phyloP scores from a whole-genome alignment of 2,888 invertebrate genomes.

The Sialis fuliginosa region DNA sequence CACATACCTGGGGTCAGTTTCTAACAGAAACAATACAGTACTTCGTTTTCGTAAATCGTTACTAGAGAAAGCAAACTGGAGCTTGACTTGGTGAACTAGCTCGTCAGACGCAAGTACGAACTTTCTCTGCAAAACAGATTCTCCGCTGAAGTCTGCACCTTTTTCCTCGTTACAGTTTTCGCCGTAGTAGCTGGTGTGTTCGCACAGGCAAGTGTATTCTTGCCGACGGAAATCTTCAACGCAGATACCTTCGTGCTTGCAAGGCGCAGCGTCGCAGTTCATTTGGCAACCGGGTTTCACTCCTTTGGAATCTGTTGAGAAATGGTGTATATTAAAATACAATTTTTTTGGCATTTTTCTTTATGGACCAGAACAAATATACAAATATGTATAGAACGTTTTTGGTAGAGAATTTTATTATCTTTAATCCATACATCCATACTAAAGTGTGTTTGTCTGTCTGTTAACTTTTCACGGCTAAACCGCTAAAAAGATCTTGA shows the following conservation, averaged over 20 bases:
- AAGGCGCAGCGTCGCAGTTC: conserved; percentile 76
- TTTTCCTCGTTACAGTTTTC: conserved; percentile 78
- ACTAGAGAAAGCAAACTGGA: conserved; percentile 75
- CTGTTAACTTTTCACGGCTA: too few species aligned
- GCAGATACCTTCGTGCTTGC: conserved; percentile 74
- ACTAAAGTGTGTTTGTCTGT: too few species aligned
- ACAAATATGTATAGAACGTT: too few species aligned
- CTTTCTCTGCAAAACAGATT: conserved; percentile 63
- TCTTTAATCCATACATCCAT: too few species aligned
- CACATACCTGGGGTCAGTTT: conserved; percentile 63
- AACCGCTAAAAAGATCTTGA: too few species aligned
- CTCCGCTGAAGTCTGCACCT: conserved; percentile 77
- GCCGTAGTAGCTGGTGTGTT: conserved; percentile 77
- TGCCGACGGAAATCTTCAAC: conserved; percentile 77
- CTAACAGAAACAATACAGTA: conserved; percentile 59
- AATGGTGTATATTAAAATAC: background rate
- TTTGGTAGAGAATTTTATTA: too few species aligned
- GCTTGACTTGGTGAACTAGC: conserved; percentile 58
- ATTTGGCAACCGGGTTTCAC: conserved; percentile 70
- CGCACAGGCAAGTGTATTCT: conserved; percentile 74
- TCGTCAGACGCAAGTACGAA: conserved; percentile 42
- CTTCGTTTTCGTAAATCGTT: conserved; percentile 61
- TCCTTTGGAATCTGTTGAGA: conserved; percentile 36
- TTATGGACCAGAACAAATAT: too few species aligned
- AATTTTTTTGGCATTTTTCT: background rate